Evolutionary conservation across 1,140 invertebrate genomes (phyloP), one percentile per base, ranked within the genome.

Genomic region (Lepidurus arcticus): DNA sequence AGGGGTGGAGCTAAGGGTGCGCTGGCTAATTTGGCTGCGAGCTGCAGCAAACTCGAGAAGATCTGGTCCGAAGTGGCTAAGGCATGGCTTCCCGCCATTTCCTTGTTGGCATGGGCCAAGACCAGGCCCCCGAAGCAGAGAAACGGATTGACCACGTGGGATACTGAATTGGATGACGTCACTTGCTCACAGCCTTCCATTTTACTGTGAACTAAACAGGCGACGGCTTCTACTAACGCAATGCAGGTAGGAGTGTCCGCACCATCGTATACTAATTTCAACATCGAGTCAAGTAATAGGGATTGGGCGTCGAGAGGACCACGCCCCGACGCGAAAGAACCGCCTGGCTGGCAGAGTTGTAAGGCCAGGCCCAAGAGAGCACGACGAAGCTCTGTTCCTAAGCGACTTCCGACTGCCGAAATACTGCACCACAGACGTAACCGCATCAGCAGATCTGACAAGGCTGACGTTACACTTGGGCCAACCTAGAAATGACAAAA

Each of bases 271-370:
- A 65, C 13, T 16, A 92, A 84, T 83, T 89, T 87, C 0, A 91
- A 82, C 43, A 93, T 83, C 42, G 90, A 88, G 16, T 90, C 90
- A 53, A 94, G 86, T 73, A 94, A 86, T 81, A 90, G 90, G 82
- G 89, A 91, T 83, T 94, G 93, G 1, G 91, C 92, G 87, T 95
- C 93, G 8, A 94, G 85, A 16, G 93, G 92, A n/a, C 93, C 93
- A 80, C 90, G 88, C 78, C 89, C 88, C 42, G 88, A 87, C 42
- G 89, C 88, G 24, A 94, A 88, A 7, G 92, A 89, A 34, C 92
- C 92, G 11, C 89, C 87, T 7, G 90, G 89, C 82, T 90, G 88
- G 74, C 79, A 79, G n/a, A 94, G 84, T 81, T 91, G 89, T 79
- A 92, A 88, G 4, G 93, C 88, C 10, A 94, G 86, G 83, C 89